Conservation (phyloP, 2,888 invertebrate species). For the Pristionchus maxplancki region DNA sequence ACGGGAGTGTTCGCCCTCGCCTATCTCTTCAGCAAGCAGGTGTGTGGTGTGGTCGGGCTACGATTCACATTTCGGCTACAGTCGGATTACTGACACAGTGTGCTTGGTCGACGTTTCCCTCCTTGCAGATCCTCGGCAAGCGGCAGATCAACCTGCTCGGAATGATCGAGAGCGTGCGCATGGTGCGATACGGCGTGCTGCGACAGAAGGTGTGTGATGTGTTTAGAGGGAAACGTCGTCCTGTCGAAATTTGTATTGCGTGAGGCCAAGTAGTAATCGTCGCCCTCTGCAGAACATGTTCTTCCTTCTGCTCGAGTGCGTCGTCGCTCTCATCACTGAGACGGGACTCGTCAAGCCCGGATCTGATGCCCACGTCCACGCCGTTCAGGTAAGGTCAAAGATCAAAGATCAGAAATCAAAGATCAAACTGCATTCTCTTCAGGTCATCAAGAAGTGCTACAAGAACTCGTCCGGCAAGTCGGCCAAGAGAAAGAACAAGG, state of each 20-base stretch:
- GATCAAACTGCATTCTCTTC: not conserved
- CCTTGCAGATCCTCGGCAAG: not conserved
- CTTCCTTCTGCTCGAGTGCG: slow-evolving; percentile 5
- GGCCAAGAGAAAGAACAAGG: not conserved
- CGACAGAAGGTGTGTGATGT: not conserved
- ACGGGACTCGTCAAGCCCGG: slow-evolving; percentile 36
- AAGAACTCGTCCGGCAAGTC: slow-evolving; percentile 16
- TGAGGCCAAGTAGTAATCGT: not conserved
- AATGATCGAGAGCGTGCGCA: slow-evolving; percentile 26
- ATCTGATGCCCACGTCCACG: not conserved
- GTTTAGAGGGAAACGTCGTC: no score
- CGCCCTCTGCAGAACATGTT: slow-evolving; percentile 15
- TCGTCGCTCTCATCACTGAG: slow-evolving; percentile 31
- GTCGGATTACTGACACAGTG: not conserved
- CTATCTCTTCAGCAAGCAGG: slow-evolving; percentile 49
- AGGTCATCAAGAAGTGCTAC: slow-evolving; percentile 7
- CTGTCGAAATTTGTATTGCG: not conserved
- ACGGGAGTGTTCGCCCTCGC: slow-evolving; percentile 49
- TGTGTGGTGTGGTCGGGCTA: not conserved
- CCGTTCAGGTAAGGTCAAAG: not conserved
- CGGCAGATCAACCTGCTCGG: slow-evolving; percentile 36
- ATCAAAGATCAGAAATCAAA: not conserved
- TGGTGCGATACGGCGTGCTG: slow-evolving; percentile 28
- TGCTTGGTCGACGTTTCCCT: not conserved
- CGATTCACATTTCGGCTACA: no score